Evolutionary conservation across 2,888 invertebrate species (phyloP).

Genomic region (Corbicula japonica): DNA sequence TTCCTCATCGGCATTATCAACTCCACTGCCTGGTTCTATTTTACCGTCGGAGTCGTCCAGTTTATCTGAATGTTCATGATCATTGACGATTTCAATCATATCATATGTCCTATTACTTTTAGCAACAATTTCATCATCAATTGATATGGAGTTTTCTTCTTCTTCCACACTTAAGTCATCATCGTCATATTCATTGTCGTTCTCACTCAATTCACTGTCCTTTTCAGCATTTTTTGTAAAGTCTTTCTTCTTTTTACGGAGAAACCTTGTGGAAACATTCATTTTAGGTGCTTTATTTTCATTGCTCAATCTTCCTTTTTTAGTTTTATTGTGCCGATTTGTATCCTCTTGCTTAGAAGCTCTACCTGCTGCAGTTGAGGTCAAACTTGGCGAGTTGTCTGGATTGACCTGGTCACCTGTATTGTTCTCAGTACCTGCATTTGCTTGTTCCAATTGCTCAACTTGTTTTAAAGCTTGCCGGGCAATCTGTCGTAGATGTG

Average conservation of each 20-base stretch:
- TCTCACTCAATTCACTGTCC: background rate
- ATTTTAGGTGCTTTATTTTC: background rate
- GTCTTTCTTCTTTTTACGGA: background rate
- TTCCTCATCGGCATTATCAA: background rate
- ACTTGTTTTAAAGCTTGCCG: background rate
- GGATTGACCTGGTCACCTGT: background rate
- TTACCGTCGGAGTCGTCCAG: too few species aligned
- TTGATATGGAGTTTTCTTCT: background rate
- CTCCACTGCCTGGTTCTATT: background rate
- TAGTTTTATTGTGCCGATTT: background rate
- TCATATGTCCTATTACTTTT: background rate
- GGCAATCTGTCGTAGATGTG: slow-evolving; percentile 37
- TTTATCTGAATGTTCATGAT: background rate
- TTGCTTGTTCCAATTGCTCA: too few species aligned
- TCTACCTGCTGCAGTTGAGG: background rate
- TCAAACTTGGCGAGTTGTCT: too few species aligned
- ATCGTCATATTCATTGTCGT: background rate
- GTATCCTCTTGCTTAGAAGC: background rate
- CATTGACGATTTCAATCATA: background rate
- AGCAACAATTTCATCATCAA: slow-evolving; percentile 1
- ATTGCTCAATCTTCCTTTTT: background rate
- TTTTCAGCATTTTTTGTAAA: background rate
- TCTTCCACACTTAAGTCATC: background rate
- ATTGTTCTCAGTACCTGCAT: background rate
- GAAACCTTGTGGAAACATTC: background rate